Evolutionary conservation across 2,888 invertebrate genomes (phyloP).

Genomic region (Sepioteuthis lessoniana): DNA sequence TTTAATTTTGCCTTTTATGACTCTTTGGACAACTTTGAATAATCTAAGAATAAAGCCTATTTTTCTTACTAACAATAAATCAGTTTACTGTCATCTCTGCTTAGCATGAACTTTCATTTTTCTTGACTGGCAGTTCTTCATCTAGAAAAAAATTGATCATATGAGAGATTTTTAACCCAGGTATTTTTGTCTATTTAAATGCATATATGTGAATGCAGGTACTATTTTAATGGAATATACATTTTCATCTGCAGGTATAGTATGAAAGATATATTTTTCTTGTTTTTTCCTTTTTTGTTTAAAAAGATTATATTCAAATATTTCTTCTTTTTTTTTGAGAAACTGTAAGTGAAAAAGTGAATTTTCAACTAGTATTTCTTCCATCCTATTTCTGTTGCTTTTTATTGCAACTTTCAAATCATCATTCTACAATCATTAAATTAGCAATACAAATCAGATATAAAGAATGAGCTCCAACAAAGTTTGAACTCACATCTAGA

Average conservation of each 20-base stretch:
- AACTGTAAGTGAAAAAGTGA: too few species aligned
- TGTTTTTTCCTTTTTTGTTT: background rate
- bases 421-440: too few species aligned
- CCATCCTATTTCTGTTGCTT: too few species aligned
- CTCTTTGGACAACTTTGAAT: too few species aligned
- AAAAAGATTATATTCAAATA: background rate
- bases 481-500: too few species aligned
- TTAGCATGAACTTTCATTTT: background rate
- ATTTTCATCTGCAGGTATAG: background rate
- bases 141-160: background rate
- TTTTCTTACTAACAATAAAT: background rate
- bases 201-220: background rate
- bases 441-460: too few species aligned
- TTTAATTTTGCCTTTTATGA: too few species aligned
- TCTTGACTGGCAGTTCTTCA: background rate
- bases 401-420: too few species aligned
- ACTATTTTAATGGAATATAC: background rate
- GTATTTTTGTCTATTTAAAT: background rate
- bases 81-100: background rate
- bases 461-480: too few species aligned
- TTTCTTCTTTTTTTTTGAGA: background rate
- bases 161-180: background rate
- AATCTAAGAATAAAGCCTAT: background rate
- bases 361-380: too few species aligned
- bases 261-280: background rate